Conservation (phyloP, 2,888 invertebrate species). For the Micoletzkya japonica region DNA sequence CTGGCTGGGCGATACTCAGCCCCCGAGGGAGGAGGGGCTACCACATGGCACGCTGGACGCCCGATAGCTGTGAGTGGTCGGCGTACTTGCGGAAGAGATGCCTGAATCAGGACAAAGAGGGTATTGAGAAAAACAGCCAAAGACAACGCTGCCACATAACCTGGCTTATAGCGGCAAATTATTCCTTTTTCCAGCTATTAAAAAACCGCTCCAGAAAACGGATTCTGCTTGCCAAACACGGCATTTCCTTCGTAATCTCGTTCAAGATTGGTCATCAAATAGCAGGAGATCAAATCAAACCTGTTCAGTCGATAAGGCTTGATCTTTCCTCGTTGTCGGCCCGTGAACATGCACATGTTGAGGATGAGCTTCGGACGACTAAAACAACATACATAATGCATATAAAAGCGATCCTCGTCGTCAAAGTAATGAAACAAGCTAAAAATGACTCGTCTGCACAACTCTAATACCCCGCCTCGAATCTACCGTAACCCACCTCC, state of each 20-base stretch:
- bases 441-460: too few relatives aligned
- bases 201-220: not conserved
- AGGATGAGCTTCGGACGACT: conserved; percentile 64
- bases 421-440: too few relatives aligned
- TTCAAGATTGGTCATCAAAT: not conserved
- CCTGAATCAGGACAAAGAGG: conserved; percentile 66
- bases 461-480: too few relatives aligned
- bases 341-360: conserved; percentile 84
- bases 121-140: not conserved
- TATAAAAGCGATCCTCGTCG: not conserved
- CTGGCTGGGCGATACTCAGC: too few relatives aligned
- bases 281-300: not conserved
- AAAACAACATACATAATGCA: conserved; percentile 50
- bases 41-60: conserved; percentile 94
- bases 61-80: conserved; percentile 88
- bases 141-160: not conserved
- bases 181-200: not conserved
- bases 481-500: not conserved
- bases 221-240: not conserved
- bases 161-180: not conserved
- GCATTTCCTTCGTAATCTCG: too few relatives aligned
- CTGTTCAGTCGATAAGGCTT: conserved; percentile 80
- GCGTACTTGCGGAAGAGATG: conserved; percentile 87
- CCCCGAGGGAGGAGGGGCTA: conserved; percentile 64
- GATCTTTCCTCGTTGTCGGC: conserved; percentile 79